A percentile compares a stretch with the other conserved stretches of the same genome.
Conservation (phyloP, 2,888 invertebrate species). For the Andrena praecox region DNA sequence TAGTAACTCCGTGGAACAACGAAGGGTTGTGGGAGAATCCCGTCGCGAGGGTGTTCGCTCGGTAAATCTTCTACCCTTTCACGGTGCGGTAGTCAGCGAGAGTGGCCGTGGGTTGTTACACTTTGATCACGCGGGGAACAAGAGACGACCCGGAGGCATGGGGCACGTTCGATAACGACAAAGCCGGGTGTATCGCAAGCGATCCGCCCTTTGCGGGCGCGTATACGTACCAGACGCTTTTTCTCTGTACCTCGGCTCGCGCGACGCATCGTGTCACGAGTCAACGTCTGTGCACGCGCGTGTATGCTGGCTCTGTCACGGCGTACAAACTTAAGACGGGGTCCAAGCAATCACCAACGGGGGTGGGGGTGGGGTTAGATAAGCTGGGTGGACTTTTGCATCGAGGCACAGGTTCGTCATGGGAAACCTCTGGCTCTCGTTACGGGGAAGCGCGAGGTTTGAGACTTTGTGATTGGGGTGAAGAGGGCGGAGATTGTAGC, state of each 20-base stretch:
- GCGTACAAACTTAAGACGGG: slow-evolving; percentile 21
- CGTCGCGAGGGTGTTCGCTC: slow-evolving; percentile 40
- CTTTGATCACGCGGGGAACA: slow-evolving; percentile 65
- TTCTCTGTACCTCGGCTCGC: neutral
- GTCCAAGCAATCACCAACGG: slow-evolving; percentile 24
- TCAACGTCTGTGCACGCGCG: neutral
- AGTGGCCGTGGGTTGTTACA: slow-evolving; percentile 35
- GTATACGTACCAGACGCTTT: slow-evolving; percentile 39
- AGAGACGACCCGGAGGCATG: slow-evolving; percentile 36
- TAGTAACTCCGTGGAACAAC: slow-evolving; percentile 41
- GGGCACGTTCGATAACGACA: slow-evolving; percentile 57
- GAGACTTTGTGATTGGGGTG: neutral
- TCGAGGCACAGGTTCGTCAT: neutral
- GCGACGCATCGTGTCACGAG: slow-evolving; percentile 4
- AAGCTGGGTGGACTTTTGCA: neutral
- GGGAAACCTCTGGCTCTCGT: neutral
- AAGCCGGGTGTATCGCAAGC: slow-evolving; percentile 53
- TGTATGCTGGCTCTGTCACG: slow-evolving; percentile 3
- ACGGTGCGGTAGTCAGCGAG: slow-evolving; percentile 41
- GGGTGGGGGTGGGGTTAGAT: too few relatives aligned
- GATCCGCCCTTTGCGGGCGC: slow-evolving; percentile 36
- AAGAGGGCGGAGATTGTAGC: neutral
- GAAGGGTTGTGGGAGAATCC: slow-evolving; percentile 18
- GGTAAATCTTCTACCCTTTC: slow-evolving; percentile 62
- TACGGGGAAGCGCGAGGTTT: slow-evolving; percentile 4